Evolutionary conservation across 1,140 invertebrate genomes (phyloP).

Genomic region (Bombus picipes): DNA sequence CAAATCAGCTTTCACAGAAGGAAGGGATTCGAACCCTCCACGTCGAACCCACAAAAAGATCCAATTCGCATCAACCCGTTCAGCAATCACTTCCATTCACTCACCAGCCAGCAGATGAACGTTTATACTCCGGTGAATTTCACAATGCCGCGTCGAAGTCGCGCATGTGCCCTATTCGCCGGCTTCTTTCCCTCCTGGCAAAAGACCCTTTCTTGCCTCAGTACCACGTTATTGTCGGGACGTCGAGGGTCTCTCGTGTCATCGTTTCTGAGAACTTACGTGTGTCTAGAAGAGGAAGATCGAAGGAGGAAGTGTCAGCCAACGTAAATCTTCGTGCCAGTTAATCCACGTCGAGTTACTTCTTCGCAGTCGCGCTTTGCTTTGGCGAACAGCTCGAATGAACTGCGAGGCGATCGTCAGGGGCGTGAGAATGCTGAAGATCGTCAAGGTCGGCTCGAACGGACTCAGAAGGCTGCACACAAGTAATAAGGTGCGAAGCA

Average conservation of each 20-base stretch:
- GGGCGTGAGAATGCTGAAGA: slow-evolving; percentile 61
- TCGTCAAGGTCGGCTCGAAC: slow-evolving; percentile 56
- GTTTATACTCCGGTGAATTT: background rate
- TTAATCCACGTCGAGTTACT: no score
- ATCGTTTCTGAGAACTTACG: background rate
- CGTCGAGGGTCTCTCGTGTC: slow-evolving; percentile 59
- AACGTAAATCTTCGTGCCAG: background rate
- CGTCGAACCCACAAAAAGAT: background rate
- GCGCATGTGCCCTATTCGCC: slow-evolving; percentile 71
- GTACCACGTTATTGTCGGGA: slow-evolving; percentile 66
- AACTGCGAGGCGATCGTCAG: slow-evolving; percentile 18
- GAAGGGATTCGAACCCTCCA: background rate
- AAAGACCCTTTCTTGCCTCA: slow-evolving; percentile 51
- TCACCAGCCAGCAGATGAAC: background rate
- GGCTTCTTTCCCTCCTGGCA: slow-evolving; percentile 24
- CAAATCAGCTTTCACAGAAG: background rate
- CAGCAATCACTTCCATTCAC: background rate
- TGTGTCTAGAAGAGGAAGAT: background rate
- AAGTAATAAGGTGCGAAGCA: slow-evolving; percentile 59
- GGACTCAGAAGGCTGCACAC: slow-evolving; percentile 64
- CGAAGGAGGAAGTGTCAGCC: background rate
- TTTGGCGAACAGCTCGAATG: background rate
- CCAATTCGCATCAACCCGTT: background rate
- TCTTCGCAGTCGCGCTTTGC: no score
- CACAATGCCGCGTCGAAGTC: slow-evolving; percentile 5